Conservation (phyloP, 2,888 invertebrate genomes). For the Hyposoter didymator region DNA sequence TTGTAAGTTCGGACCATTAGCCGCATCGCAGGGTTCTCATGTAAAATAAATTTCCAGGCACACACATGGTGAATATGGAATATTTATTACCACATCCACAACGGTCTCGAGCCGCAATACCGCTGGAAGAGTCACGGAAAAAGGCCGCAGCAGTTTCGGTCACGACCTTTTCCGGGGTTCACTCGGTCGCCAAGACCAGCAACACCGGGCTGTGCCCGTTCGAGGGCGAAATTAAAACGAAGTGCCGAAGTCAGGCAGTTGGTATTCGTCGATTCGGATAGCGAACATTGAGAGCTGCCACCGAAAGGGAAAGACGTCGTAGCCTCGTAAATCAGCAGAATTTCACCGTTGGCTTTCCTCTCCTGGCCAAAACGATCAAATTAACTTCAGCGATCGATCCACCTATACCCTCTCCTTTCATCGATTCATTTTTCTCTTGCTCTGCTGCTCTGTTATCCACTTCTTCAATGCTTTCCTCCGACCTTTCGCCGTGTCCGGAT, state of each 20-base stretch:
- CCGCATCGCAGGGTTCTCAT: background rate
- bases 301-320: conserved; percentile 59
- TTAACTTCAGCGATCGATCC: conserved; percentile 64
- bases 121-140: conserved; percentile 35
- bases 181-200: conserved; percentile 38
- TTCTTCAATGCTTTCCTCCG: conserved; percentile 38
- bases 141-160: conserved; percentile 10
- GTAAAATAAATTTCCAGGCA: background rate
- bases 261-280: conserved; percentile 39
- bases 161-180: conserved; percentile 29
- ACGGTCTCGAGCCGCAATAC: conserved; percentile 32
- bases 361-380: conserved; percentile 61
- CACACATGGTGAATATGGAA: conserved; percentile 1
- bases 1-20: conserved; percentile 2
- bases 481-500: conserved; percentile 19
- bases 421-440: conserved; percentile 9
- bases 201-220: conserved; percentile 50
- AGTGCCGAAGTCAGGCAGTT: conserved; percentile 59
- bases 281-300: conserved; percentile 50
- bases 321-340: conserved; percentile 64
- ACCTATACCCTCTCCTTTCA: conserved; percentile 28
- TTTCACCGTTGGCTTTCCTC: conserved; percentile 57
- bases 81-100: background rate
- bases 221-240: conserved; percentile 69
- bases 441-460: conserved; percentile 30